phyloP scores from a whole-genome alignment of 2,888 invertebrate genomes.

The Anthrax anthrax region DNA sequence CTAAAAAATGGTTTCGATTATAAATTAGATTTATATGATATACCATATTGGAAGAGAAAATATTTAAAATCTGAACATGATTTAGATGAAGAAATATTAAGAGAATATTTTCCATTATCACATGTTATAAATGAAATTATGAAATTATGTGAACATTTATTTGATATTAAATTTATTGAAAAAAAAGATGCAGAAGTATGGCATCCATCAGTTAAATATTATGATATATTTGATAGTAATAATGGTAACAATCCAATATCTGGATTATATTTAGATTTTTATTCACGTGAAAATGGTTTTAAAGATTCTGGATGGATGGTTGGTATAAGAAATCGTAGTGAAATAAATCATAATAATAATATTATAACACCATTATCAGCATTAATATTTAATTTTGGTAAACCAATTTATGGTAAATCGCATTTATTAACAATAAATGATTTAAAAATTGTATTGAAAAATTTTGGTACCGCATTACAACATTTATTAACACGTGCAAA shows the following conservation, averaged over 20 bases:
- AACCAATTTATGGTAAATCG: slow-evolving; percentile 47
- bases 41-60: slow-evolving; percentile 75
- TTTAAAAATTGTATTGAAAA: slow-evolving; percentile 59
- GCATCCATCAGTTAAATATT: slow-evolving; percentile 77
- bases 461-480: slow-evolving; percentile 79
- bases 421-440: slow-evolving; percentile 62
- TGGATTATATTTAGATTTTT: slow-evolving; percentile 80
- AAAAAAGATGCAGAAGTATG: slow-evolving; percentile 53
- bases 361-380: slow-evolving; percentile 60
- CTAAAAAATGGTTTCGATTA: slow-evolving; percentile 52
- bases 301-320: slow-evolving; percentile 59
- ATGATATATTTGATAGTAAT: slow-evolving; percentile 54
- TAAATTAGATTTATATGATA: slow-evolving; percentile 64
- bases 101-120: slow-evolving; percentile 70
- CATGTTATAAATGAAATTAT: slow-evolving; percentile 69
- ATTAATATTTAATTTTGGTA: slow-evolving; percentile 68
- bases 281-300: slow-evolving; percentile 51
- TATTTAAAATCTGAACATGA: slow-evolving; percentile 51
- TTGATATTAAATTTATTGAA: slow-evolving; percentile 61
- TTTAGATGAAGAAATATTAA: slow-evolving; percentile 54
- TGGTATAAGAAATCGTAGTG: slow-evolving; percentile 58
- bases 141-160: slow-evolving; percentile 57
- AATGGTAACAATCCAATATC: slow-evolving; percentile 43
- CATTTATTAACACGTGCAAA: slow-evolving; percentile 69
- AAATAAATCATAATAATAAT: slow-evolving; percentile 42